Evolutionary conservation across 2,113 vertebrate genomes (phyloP), one percentile per base, ranked within the genome.

Genomic region (Cygnus buccinator): DNA sequence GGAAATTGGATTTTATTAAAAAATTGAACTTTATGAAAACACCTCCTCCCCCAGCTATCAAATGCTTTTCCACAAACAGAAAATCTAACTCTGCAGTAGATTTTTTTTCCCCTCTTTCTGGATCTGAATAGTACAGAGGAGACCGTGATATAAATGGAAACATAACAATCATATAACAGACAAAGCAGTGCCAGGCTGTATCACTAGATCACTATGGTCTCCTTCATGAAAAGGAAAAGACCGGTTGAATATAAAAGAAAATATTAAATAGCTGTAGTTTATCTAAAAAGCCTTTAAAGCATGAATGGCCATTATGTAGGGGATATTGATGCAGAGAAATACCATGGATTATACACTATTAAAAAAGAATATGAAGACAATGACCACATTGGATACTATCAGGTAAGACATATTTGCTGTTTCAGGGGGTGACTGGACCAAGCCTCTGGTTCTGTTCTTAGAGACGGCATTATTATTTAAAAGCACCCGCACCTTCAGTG

Each of bases 61-160:
- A 95, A 91, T 92, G 81, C 89, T 89, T 94, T 96, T 89, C 92
- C 93, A 94, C 95, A 96, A 96, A 96, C 95, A 96, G 66, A 93
- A 94, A 84, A 89, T 84, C 80, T 84, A 93, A 79, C 92, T 77
- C 90, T 92, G 70, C 91, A 63, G 91, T 71, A 72, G 4, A 10
- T 76, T 90, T 87, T 89, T 76, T 88, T 8, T 31, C 7, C 10
- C n/a, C 62, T 84, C 62, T 91, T 94, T 87, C 89, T 92, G 87
- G 83, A 94, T 94, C 84, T 96, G 90, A 96, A 96, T 87, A 94
- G 91, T 91, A 94, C 81, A 94, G 89, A 92, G 77, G 58, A 94
- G 80, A 82, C 26, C 63, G 88, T 58, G 84, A 87, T 97, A 96
- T 95, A 95, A 96, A 95, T 96, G 96, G 96, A 94, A 97, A 82